A percentile compares a stretch with the other conserved stretches of the same genome.
These are phyloP conservation scores for Sogatella furcifera DNA, from an alignment of 1,140 invertebrate species.

Conservation along the genomic window DNA sequence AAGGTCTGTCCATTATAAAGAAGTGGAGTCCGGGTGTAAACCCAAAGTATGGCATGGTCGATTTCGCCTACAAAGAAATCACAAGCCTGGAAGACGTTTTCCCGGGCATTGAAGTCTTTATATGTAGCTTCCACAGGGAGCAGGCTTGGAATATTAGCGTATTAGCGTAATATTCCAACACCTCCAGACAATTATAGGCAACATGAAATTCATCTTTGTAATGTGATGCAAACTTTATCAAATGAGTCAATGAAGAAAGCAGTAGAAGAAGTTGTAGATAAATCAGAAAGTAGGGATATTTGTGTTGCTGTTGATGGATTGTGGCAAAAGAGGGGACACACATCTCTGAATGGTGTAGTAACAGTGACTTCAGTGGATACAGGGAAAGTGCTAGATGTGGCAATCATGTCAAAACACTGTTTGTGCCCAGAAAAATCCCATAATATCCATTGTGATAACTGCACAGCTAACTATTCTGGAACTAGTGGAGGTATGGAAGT, in stretches of 20 bases:
- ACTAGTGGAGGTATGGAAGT: slow-evolving; percentile 21
- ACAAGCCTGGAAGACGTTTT: too few relatives aligned
- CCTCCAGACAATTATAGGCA: neutral
- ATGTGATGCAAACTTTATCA: neutral
- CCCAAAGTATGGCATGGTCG: too few relatives aligned
- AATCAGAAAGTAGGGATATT: slow-evolving; percentile 11
- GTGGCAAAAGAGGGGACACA: slow-evolving; percentile 17
- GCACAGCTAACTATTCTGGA: slow-evolving; percentile 20
- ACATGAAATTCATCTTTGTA: neutral
- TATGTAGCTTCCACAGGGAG: too few relatives aligned
- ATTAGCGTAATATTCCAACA: slow-evolving; percentile 1
- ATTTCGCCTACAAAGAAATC: too few relatives aligned
- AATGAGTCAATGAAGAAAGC: slow-evolving; percentile 4
- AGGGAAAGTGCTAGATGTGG: slow-evolving; percentile 15
- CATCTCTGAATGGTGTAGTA: slow-evolving; percentile 16
- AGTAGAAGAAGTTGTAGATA: slow-evolving; percentile 9
- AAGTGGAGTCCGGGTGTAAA: too few relatives aligned
- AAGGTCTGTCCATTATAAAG: too few relatives aligned
- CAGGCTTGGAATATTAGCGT: too few relatives aligned
- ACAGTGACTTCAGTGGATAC: slow-evolving; percentile 11
- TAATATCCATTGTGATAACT: slow-evolving; percentile 6
- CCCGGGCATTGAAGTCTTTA: too few relatives aligned
- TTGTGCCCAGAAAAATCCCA: neutral
- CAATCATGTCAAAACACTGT: slow-evolving; percentile 16
- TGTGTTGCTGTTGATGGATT: slow-evolving; percentile 13